Conservation (phyloP, 2,797 vertebrate species). For the Hipposideros larvatus region DNA sequence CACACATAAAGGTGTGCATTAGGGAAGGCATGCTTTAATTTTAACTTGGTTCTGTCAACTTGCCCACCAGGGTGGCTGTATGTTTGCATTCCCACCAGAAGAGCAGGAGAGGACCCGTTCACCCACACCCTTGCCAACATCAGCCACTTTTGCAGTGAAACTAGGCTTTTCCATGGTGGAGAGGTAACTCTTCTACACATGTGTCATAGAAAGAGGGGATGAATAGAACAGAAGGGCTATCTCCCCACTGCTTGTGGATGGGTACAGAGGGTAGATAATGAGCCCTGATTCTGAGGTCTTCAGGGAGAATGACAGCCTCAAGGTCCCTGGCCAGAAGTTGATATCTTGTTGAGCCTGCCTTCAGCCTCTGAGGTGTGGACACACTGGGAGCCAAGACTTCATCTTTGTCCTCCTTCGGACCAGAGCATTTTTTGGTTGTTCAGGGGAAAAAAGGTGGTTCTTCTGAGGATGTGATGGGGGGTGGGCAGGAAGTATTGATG, state of each 20-base stretch:
- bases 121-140: not conserved
- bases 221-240: not conserved
- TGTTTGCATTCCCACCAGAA: not conserved
- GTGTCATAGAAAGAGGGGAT: no score
- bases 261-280: not conserved
- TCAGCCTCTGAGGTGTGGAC: not conserved
- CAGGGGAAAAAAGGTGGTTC: not conserved
- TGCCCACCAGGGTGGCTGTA: no score
- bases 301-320: not conserved
- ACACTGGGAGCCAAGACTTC: not conserved
- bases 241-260: not conserved
- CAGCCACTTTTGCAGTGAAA: not conserved
- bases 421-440: not conserved
- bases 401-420: not conserved
- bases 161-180: no score
- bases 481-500: not conserved
- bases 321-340: not conserved
- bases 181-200: not conserved
- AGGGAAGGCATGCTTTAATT: not conserved
- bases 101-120: not conserved
- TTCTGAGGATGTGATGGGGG: not conserved
- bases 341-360: not conserved
- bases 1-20: not conserved
- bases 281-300: not conserved
- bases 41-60: not conserved